Conservation (phyloP, 2,113 vertebrate genomes). For the Amphiprion percula region DNA sequence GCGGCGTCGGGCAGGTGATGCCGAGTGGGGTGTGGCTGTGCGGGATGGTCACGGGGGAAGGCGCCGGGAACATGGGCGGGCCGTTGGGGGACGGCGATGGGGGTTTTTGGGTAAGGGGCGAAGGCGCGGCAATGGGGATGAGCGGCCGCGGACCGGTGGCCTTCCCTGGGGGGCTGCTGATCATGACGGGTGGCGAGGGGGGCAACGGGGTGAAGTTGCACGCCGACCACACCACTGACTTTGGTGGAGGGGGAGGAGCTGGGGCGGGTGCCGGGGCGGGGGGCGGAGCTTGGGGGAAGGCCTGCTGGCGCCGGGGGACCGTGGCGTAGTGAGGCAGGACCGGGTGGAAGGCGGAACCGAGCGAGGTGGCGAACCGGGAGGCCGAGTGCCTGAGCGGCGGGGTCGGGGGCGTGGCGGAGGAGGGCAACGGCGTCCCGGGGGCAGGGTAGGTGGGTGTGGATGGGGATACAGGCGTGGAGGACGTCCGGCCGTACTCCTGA, state of each 20-base stretch:
- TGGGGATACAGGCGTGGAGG: slow-evolving; percentile 87
- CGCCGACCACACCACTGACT: slow-evolving; percentile 90
- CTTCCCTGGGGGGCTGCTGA: slow-evolving; percentile 96
- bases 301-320: slow-evolving; percentile 89
- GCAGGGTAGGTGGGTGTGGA: slow-evolving; percentile 85
- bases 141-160: slow-evolving; percentile 92
- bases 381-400: slow-evolving; percentile 95
- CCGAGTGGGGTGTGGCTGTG: slow-evolving; percentile 83
- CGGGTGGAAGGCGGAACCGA: slow-evolving; percentile 98
- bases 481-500: slow-evolving; percentile 91
- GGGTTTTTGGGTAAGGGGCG: slow-evolving; percentile 89
- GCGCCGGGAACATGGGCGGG: slow-evolving; percentile 83
- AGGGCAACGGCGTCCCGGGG: slow-evolving; percentile 82
- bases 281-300: slow-evolving; percentile 80
- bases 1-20: slow-evolving; percentile 78
- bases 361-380: slow-evolving; percentile 95
- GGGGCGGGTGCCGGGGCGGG: slow-evolving; percentile 71
- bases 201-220: slow-evolving; percentile 93
- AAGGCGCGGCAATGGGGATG: slow-evolving; percentile 89
- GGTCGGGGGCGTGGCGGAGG: slow-evolving; percentile 91
- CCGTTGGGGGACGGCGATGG: slow-evolving; percentile 83
- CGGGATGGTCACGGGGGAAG: slow-evolving; percentile 84
- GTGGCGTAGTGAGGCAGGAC: slow-evolving; percentile 98
- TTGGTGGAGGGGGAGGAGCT: slow-evolving; percentile 81
- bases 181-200: slow-evolving; percentile 96